Evolutionary conservation across 2,888 invertebrate species (phyloP).

Genomic region (Monopis laevigella): DNA sequence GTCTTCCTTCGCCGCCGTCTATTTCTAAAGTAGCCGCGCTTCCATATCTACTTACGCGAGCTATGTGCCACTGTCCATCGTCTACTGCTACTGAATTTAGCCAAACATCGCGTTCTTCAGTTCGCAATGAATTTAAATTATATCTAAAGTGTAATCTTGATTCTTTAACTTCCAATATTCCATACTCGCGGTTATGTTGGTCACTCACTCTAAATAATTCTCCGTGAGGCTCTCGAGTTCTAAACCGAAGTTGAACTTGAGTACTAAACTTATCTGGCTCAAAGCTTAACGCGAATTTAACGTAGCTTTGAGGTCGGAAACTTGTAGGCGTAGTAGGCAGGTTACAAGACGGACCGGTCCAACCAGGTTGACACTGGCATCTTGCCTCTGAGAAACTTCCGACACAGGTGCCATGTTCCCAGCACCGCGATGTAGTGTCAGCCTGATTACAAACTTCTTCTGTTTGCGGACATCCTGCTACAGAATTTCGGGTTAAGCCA

Average conservation of each 20-base stretch:
- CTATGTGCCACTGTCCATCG: slow-evolving; percentile 97
- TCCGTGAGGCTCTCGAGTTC: slow-evolving; percentile 92
- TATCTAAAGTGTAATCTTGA: slow-evolving; percentile 90
- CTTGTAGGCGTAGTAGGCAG: slow-evolving; percentile 89
- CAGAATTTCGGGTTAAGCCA: slow-evolving; percentile 85
- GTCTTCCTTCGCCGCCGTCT: slow-evolving; percentile 93
- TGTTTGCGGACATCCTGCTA: slow-evolving; percentile 91
- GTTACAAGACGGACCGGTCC: slow-evolving; percentile 90
- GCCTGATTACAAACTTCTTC: slow-evolving; percentile 92
- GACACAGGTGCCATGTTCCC: slow-evolving; percentile 94
- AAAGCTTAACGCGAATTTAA: slow-evolving; percentile 95
- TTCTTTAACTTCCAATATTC: slow-evolving; percentile 91
- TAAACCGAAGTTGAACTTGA: slow-evolving; percentile 91
- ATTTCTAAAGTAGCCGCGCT: slow-evolving; percentile 91
- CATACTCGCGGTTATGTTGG: slow-evolving; percentile 93
- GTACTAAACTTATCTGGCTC: slow-evolving; percentile 93
- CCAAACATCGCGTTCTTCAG: slow-evolving; percentile 92
- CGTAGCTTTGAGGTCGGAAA: slow-evolving; percentile 93
- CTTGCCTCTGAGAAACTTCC: slow-evolving; percentile 89
- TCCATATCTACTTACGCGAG: slow-evolving; percentile 89
- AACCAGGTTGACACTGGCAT: slow-evolving; percentile 96
- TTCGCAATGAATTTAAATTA: slow-evolving; percentile 90
- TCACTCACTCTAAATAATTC: slow-evolving; percentile 94
- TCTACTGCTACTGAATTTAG: slow-evolving; percentile 89
- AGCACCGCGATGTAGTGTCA: slow-evolving; percentile 85